Conservation (phyloP, 2,888 invertebrate species). For the Cylloceria caligata region DNA sequence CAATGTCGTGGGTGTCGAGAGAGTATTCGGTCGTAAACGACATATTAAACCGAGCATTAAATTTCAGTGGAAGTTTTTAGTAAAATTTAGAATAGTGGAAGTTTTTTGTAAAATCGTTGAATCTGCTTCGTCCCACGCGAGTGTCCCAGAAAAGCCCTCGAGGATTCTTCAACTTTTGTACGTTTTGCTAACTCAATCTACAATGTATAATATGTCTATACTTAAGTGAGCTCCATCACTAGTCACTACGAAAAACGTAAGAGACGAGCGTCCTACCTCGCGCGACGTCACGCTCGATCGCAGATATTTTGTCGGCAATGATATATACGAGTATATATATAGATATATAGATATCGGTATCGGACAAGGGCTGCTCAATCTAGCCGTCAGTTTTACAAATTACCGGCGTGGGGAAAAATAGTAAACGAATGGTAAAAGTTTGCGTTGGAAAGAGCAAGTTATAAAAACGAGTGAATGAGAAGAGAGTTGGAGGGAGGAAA, state of each 20-base stretch:
- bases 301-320: neutral
- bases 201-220: neutral
- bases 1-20: neutral
- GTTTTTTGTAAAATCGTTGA: constrained; percentile 5
- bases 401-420: constrained; percentile 46
- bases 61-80: neutral
- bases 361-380: constrained; percentile 30
- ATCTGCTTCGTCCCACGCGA: constrained; percentile 9
- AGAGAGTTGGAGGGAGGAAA: constrained; percentile 42
- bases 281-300: neutral
- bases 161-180: constrained; percentile 32
- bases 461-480: constrained; percentile 55
- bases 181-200: constrained; percentile 16
- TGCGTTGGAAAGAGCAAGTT: constrained; percentile 8
- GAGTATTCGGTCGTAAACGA: constrained; percentile 9
- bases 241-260: constrained; percentile 3
- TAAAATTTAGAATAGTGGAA: neutral
- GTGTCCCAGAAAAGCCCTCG: neutral
- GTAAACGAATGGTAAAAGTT: constrained; percentile 36
- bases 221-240: constrained; percentile 22
- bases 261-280: neutral
- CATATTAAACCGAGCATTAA: constrained; percentile 31
- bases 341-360: neutral
- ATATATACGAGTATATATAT: neutral
- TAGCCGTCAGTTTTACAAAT: constrained; percentile 57